These are phyloP conservation scores for Hypotaenidia philippensis DNA, from an alignment of 2,797 vertebrate genomes.

Conservation along the genomic window DNA sequence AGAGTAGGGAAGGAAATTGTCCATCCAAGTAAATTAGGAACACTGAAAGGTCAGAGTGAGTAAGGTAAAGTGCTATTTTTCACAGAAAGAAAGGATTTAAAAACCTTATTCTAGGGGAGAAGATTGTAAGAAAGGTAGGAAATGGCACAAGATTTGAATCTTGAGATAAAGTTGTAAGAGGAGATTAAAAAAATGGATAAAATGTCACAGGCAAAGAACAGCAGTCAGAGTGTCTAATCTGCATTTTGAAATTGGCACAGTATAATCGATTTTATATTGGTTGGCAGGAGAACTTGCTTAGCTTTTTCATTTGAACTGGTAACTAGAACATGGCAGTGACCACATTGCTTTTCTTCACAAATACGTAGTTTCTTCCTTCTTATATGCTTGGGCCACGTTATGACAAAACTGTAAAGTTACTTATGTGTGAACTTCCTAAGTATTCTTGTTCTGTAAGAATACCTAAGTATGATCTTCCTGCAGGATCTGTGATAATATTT, in stretches of 20 bases:
- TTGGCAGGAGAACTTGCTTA: neutral
- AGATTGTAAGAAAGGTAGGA: slow-evolving; percentile 62
- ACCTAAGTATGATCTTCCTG: neutral
- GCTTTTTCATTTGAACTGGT: neutral
- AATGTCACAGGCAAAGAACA: slow-evolving; percentile 42
- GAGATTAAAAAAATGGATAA: slow-evolving; percentile 61
- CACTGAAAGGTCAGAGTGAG: slow-evolving; percentile 67
- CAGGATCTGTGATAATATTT: neutral
- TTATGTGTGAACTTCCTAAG: accelerated
- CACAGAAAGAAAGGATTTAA: slow-evolving; percentile 47
- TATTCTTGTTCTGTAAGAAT: neutral
- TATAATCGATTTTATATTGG: neutral
- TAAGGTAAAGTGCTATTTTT: slow-evolving; percentile 56
- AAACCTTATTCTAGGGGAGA: slow-evolving; percentile 57
- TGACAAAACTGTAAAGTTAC: neutral
- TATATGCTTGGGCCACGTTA: neutral
- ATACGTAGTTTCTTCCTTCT: accelerated
- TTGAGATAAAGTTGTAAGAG: slow-evolving; percentile 65
- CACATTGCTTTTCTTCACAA: neutral
- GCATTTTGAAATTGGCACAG: slow-evolving; percentile 22
- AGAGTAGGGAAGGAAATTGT: slow-evolving; percentile 62
- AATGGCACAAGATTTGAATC: slow-evolving; percentile 59
- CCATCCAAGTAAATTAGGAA: slow-evolving; percentile 72
- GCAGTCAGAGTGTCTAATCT: neutral
- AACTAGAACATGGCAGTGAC: neutral